Base-by-base conservation (phyloP, 1,140 invertebrate genomes). In the Microplitis mediator region DNA sequence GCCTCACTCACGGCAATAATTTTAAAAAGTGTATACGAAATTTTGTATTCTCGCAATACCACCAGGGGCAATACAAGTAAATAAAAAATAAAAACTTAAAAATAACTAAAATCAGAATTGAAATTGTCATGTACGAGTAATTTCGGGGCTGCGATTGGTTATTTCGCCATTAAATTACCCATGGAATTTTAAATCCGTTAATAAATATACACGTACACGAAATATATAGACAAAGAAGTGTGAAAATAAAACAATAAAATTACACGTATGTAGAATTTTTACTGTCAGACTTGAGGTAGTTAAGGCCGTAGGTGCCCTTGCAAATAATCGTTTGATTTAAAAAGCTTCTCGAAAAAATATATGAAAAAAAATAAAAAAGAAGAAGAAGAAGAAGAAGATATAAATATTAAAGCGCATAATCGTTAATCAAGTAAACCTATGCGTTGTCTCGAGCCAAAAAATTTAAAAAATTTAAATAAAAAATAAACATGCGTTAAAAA, bases 391-490 rank as follows among this genome's bases (percentile, higher is more conserved):
- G 11, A 51, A 51, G 4, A 36, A 50, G 39, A 23, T 35, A 70
- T 34, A 45, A 16, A 45, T 60, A 45, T 45, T 51, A 16, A 39
- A 69, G 56, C 35, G 36, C 36, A 51, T 23, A 31, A n/a, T 70
- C 56, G 68, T 70, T 23, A 70, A 70, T 70, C 68, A 70, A 70
- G 68, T 39, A 70, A 70, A 70, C 62, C 56, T 70, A 70, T 70
- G 68, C 68, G 68, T 32, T 70, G n/a, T 70, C 50, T 62, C 31
- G 58, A 70, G 60, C 60, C 67, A 70, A 70, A 62, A 70, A 58
- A 70, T 70, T 70, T 35, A 45, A 45, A 11, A 6, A 45, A 45
- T 45, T 14, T 58, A 62, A 35, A 39, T 69, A 51, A 39, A 13
- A 62, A 50, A 70, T 39, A 60, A 62, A 50, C 31, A 60, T 45